These are phyloP conservation scores for Sebastiscus tertius DNA, from an alignment of 2,797 vertebrate species.

Conservation along the genomic window DNA sequence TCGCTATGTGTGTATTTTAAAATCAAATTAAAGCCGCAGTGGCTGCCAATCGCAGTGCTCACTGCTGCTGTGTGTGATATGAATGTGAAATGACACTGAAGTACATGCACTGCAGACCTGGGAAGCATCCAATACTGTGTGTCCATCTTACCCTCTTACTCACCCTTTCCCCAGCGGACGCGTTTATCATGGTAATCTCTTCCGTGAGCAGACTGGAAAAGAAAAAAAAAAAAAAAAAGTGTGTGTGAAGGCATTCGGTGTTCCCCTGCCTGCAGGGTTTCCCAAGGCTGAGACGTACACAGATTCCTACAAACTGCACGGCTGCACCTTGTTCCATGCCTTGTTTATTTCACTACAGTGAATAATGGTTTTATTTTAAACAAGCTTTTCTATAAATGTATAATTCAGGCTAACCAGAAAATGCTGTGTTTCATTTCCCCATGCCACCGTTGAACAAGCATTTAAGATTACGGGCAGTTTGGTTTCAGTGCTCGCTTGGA, in stretches of 20 bases:
- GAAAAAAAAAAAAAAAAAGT: background rate
- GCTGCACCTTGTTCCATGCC: conserved; percentile 25
- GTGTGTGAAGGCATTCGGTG: background rate
- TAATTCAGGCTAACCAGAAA: conserved; percentile 70
- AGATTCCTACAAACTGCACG: conserved; percentile 49
- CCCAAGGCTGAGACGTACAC: conserved; percentile 36
- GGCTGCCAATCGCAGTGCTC: conserved; percentile 13
- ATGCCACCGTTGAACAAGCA: conserved; percentile 44
- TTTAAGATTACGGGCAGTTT: conserved; percentile 44
- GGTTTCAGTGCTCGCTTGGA: conserved; percentile 46
- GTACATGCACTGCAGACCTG: conserved; percentile 24
- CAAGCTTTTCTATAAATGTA: conserved; percentile 52
- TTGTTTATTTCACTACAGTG: conserved; percentile 49
- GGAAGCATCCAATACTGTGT: conserved; percentile 39
- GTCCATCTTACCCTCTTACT: conserved; percentile 48
- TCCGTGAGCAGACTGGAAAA: conserved; percentile 26
- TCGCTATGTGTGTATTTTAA: conserved; percentile 14
- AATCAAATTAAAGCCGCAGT: conserved; percentile 34
- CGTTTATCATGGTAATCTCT: conserved; percentile 52
- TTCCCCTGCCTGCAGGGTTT: conserved; percentile 39
- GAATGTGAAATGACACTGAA: conserved; percentile 55
- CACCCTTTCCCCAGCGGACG: conserved; percentile 25
- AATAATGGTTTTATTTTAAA: conserved; percentile 51
- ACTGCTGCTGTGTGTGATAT: conserved; percentile 34
- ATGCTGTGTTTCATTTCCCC: conserved; percentile 55